Evolutionary conservation across 2,797 vertebrate genomes (phyloP).

Genomic region (Scleropages formosus): DNA sequence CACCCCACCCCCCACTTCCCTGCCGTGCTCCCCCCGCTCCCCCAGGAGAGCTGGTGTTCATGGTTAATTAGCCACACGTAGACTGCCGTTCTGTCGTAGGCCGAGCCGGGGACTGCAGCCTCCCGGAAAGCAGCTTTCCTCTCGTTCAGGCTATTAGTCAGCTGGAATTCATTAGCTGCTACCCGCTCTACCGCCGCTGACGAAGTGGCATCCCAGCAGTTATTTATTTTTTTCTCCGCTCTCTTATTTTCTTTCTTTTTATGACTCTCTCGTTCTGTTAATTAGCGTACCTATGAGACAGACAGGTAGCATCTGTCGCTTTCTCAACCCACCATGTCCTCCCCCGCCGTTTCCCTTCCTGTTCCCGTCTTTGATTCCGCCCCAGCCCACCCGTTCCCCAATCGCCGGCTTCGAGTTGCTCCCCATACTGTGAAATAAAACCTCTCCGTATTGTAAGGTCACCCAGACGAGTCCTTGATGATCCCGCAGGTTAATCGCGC

Average conservation of each 20-base stretch:
- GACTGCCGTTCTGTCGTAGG: constrained; percentile 69
- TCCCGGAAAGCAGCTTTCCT: constrained; percentile 46
- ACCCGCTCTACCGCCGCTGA: constrained; percentile 25
- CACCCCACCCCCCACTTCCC: background rate
- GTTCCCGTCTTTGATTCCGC: constrained; percentile 50
- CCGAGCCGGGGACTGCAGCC: constrained; percentile 61
- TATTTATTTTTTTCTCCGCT: background rate
- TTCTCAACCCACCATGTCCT: constrained; percentile 33
- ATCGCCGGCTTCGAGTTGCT: background rate
- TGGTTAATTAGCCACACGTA: constrained; percentile 76
- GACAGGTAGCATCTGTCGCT: constrained; percentile 77
- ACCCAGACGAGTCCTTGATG: background rate
- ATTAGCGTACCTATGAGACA: constrained; percentile 76
- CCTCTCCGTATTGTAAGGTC: background rate
- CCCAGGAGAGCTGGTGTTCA: constrained; percentile 71
- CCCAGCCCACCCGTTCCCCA: background rate
- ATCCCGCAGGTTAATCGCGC: background rate
- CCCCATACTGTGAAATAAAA: background rate
- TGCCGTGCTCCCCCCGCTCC: constrained; percentile 24
- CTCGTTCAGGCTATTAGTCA: constrained; percentile 53
- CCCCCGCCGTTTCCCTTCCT: constrained; percentile 45
- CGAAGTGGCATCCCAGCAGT: background rate
- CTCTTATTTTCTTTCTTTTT: constrained; percentile 56
- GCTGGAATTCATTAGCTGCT: constrained; percentile 46
- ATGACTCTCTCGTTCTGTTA: constrained; percentile 67